Evolutionary conservation across 2,113 vertebrate species (phyloP).

Genomic region (Otus sunia): DNA sequence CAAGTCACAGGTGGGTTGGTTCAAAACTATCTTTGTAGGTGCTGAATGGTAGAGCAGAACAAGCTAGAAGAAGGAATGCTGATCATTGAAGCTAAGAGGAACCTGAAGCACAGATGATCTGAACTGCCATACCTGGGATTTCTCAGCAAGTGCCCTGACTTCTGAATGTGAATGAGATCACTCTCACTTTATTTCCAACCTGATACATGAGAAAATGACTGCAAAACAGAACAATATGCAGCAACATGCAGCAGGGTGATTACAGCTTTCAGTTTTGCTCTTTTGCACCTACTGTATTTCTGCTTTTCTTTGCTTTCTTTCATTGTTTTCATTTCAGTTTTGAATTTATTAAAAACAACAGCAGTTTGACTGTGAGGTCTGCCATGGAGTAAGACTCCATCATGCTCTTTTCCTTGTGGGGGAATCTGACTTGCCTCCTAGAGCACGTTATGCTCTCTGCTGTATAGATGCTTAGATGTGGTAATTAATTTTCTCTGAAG

Average conservation of each 20-base stretch:
- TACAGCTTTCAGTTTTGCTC: background rate
- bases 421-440: background rate
- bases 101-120: background rate
- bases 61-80: background rate
- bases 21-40: background rate
- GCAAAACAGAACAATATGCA: background rate
- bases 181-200: background rate
- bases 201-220: background rate
- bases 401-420: background rate
- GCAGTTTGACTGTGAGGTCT: background rate
- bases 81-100: background rate
- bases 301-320: background rate
- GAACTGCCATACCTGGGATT: background rate
- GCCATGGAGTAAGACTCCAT: background rate
- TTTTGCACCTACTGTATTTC: background rate
- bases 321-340: background rate
- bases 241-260: background rate
- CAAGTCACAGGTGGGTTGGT: background rate
- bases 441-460: background rate
- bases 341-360: background rate
- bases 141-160: background rate
- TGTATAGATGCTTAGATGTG: background rate
- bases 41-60: background rate
- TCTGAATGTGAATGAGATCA: background rate
- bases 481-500: background rate